These are phyloP conservation scores for Petaurus breviceps DNA, from an alignment of 2,113 vertebrate species.

Conservation along the genomic window DNA sequence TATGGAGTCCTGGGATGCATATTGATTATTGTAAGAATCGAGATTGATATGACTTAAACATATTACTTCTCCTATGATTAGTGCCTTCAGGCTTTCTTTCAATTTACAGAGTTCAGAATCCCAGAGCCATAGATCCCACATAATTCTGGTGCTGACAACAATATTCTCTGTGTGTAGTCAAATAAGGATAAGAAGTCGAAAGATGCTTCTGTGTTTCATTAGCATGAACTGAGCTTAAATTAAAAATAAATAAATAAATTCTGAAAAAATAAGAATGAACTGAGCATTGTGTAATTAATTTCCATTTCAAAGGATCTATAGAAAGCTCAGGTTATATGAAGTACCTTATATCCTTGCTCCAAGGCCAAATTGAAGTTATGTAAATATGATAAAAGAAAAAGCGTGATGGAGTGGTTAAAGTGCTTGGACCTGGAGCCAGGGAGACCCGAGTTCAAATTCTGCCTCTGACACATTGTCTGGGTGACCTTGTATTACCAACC, in stretches of 20 bases:
- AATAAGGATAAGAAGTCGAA: slow-evolving; percentile 66
- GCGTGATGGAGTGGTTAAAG: background rate
- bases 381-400: background rate
- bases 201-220: slow-evolving; percentile 68
- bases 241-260: too few relatives aligned
- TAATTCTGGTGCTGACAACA: slow-evolving; percentile 59
- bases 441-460: background rate
- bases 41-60: background rate
- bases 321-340: slow-evolving; percentile 36
- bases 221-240: slow-evolving; percentile 2
- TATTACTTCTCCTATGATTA: background rate
- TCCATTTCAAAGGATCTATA: slow-evolving; percentile 72
- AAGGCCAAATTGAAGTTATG: slow-evolving; percentile 40
- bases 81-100: background rate
- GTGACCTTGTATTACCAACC: background rate
- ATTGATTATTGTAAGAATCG: background rate
- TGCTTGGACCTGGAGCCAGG: background rate
- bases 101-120: slow-evolving; percentile 8
- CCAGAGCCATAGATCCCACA: background rate
- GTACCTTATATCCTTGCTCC: slow-evolving; percentile 19
- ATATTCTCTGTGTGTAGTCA: slow-evolving; percentile 33
- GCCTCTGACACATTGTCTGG: background rate
- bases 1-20: background rate
- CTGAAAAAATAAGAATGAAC: background rate
- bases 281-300: slow-evolving; percentile 54